phyloP scores from a whole-genome alignment of 1,140 invertebrate genomes.

The Drosophila suzukii region DNA sequence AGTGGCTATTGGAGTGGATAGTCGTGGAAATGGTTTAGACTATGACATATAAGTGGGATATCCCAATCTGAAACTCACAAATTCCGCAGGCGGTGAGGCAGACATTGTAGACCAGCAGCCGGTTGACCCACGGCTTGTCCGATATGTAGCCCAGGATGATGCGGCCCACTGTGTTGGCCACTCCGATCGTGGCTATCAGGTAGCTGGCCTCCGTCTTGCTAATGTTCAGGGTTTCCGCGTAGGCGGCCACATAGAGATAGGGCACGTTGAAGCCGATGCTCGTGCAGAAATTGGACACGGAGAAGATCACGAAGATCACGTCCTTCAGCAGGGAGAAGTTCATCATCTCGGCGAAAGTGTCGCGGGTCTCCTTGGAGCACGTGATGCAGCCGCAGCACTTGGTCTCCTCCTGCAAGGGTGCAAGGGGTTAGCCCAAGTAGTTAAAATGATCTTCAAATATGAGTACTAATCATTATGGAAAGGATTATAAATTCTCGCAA shows the following conservation, averaged over 20 bases:
- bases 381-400: slow-evolving; percentile 85
- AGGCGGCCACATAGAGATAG: slow-evolving; percentile 92
- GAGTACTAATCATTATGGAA: no score
- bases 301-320: slow-evolving; percentile 95
- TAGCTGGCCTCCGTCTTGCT: slow-evolving; percentile 86
- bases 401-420: slow-evolving; percentile 55
- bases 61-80: slow-evolving; percentile 86
- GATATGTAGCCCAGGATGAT: slow-evolving; percentile 93
- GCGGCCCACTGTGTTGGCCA: slow-evolving; percentile 94
- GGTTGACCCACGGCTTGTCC: slow-evolving; percentile 95
- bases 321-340: slow-evolving; percentile 93
- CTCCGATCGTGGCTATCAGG: slow-evolving; percentile 92
- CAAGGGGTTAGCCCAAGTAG: no score
- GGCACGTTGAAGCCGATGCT: slow-evolving; percentile 98
- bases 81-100: slow-evolving; percentile 93
- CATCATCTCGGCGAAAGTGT: slow-evolving; percentile 92
- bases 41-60: no score
- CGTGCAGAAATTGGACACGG: slow-evolving; percentile 96
- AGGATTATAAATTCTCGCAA: no score
- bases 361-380: slow-evolving; percentile 86
- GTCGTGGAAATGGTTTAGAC: not conserved
- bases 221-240: slow-evolving; percentile 87
- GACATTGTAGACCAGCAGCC: slow-evolving; percentile 94
- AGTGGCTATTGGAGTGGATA: slow-evolving; percentile 87
- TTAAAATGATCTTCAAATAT: no score